Evolutionary conservation across 2,113 vertebrate genomes (phyloP).

Genomic region (Sciurus niger): DNA sequence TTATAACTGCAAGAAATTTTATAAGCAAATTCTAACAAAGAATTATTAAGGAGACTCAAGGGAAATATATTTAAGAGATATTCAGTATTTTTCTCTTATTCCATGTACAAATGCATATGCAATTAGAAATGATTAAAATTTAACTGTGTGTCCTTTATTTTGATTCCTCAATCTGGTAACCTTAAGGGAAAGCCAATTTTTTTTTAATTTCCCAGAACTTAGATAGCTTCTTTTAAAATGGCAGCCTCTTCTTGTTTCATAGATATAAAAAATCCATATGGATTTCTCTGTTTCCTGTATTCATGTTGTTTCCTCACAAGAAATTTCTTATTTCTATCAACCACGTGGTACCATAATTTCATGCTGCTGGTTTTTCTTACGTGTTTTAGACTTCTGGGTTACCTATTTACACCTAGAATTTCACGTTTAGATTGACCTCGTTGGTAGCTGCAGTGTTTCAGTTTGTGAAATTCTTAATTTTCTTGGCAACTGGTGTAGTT

Average conservation of each 20-base stretch:
- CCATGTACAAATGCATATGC: neutral
- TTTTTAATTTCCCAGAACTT: conserved; percentile 45
- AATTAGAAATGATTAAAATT: conserved; percentile 61
- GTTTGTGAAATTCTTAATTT: neutral
- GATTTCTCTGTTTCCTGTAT: neutral
- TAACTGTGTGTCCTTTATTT: conserved; percentile 57
- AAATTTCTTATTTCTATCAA: neutral
- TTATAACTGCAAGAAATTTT: neutral
- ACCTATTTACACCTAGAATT: neutral
- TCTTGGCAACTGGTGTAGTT: neutral
- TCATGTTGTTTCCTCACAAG: conserved; percentile 24
- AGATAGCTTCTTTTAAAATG: conserved; percentile 62
- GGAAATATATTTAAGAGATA: conserved; percentile 14
- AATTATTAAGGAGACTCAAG: conserved; percentile 40
- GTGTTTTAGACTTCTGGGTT: neutral
- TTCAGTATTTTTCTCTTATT: conserved; percentile 54
- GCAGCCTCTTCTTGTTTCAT: conserved; percentile 44
- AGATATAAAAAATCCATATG: neutral
- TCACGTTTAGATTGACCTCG: neutral
- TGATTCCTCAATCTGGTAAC: conserved; percentile 53
- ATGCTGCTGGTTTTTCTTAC: neutral
- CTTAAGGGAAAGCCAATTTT: neutral
- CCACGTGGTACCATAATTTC: neutral
- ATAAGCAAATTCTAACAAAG: conserved; percentile 45
- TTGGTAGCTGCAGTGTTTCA: conserved; percentile 3